Evolutionary conservation across 92 coral and sea anemone species (phyloP).

Genomic region (Umimayanthus chanpuru): DNA sequence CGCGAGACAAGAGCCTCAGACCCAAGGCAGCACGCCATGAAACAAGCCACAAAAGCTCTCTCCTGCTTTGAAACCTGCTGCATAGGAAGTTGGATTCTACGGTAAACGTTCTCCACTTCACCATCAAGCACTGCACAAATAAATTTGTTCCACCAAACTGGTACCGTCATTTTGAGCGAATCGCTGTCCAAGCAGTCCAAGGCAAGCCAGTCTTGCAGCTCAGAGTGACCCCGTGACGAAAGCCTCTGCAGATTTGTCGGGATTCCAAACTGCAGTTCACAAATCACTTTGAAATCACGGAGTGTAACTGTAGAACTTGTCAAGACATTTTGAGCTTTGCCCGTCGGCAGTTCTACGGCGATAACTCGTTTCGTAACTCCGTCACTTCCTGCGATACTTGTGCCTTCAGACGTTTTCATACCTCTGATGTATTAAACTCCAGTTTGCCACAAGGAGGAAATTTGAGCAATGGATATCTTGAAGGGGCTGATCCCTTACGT

Average conservation of each 20-base stretch:
- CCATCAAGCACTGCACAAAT: constrained; percentile 73
- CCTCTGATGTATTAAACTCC: background rate
- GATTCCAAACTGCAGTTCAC: constrained; percentile 74
- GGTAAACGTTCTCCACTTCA: constrained; percentile 77
- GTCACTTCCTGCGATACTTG: background rate
- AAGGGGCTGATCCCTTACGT: constrained; percentile 7
- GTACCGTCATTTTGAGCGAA: constrained; percentile 64
- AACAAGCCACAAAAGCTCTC: constrained; percentile 72
- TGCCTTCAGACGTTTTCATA: constrained; percentile 24
- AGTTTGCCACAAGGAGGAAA: background rate
- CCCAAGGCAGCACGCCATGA: constrained; percentile 77
- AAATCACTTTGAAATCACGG: constrained; percentile 62
- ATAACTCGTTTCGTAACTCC: constrained; percentile 2
- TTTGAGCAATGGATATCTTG: background rate
- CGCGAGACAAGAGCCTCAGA: constrained; percentile 53
- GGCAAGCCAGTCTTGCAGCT: constrained; percentile 59
- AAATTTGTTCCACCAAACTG: constrained; percentile 83
- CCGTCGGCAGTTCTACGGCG: constrained; percentile 65
- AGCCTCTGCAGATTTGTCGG: constrained; percentile 68
- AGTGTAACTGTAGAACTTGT: constrained; percentile 53
- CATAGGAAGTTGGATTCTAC: constrained; percentile 83
- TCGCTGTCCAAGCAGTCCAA: constrained; percentile 30
- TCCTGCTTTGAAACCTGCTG: constrained; percentile 79
- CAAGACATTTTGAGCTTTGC: constrained; percentile 48
- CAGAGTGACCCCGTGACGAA: constrained; percentile 55